These are phyloP conservation scores for Merodon equestris DNA, from an alignment of 2,888 invertebrate genomes.

Conservation along the genomic window DNA sequence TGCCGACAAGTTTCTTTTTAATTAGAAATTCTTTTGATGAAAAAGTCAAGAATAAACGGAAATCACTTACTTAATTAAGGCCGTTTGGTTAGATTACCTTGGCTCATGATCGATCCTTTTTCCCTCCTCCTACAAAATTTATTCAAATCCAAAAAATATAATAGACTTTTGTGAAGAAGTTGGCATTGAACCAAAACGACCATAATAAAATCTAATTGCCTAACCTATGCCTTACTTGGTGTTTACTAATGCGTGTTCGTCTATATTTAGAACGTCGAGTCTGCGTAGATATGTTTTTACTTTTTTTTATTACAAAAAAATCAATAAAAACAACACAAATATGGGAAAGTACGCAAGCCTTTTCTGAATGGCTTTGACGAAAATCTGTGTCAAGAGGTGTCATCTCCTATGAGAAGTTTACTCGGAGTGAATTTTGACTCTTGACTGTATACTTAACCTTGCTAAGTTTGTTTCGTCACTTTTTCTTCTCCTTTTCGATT, in stretches of 20 bases:
- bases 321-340: slow-evolving; percentile 39
- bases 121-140: neutral
- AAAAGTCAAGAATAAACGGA: no score
- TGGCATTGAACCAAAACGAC: no score
- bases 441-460: slow-evolving; percentile 36
- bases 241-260: slow-evolving; percentile 1
- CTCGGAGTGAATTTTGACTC: slow-evolving; percentile 7
- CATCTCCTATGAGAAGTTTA: slow-evolving; percentile 23
- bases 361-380: neutral
- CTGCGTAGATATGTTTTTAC: slow-evolving; percentile 30
- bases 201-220: no score
- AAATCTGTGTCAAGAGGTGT: slow-evolving; percentile 43
- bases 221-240: no score
- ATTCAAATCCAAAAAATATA: neutral
- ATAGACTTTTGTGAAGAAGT: no score
- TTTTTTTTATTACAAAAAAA: slow-evolving; percentile 34
- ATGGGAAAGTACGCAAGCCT: neutral
- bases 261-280: slow-evolving; percentile 59
- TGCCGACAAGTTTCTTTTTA: no score
- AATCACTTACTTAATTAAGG: slow-evolving; percentile 21
- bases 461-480: neutral
- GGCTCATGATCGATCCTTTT: slow-evolving; percentile 55
- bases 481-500: no score
- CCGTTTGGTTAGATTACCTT: neutral
- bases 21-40: no score